Evolutionary conservation across 2,888 invertebrate species (phyloP).

Genomic region (Tipula vernalis): DNA sequence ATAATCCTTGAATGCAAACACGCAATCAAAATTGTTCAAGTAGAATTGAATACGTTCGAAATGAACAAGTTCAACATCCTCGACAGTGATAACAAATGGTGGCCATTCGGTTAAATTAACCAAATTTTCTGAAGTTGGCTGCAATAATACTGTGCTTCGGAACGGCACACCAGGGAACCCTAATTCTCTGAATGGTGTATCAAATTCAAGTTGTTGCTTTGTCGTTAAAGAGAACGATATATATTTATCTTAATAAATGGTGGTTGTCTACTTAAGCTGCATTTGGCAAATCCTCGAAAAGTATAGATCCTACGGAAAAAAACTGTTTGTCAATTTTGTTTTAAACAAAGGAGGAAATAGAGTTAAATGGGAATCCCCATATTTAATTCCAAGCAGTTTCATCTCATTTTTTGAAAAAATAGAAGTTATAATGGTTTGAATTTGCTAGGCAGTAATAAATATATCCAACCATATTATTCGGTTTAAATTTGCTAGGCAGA

Average conservation of each 20-base stretch:
- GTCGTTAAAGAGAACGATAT: too few relatives aligned
- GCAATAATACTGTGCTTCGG: conserved; percentile 88
- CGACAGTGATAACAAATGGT: conserved; percentile 94
- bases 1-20: conserved; percentile 98
- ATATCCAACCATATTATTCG: too few relatives aligned
- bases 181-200: conserved; percentile 94
- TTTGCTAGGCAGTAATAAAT: too few relatives aligned
- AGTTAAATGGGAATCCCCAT: too few relatives aligned
- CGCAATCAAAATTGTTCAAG: conserved; percentile 98
- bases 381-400: too few relatives aligned
- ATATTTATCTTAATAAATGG: too few relatives aligned
- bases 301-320: too few relatives aligned
- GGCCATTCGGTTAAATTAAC: conserved; percentile 99
- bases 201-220: conserved; percentile 95
- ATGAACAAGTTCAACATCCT: conserved; percentile 95
- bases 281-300: not conserved
- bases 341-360: too few relatives aligned
- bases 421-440: too few relatives aligned
- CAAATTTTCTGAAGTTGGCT: conserved; percentile 95
- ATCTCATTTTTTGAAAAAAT: too few relatives aligned
- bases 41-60: conserved; percentile 99
- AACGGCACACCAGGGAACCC: conserved; percentile 97
- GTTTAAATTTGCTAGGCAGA: too few relatives aligned
- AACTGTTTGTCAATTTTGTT: too few relatives aligned
- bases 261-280: not conserved